Percentiles rank a stretch among this genome's conserved stretches.
These are phyloP conservation scores for Mantis religiosa DNA, from an alignment of 2,888 invertebrate genomes.

Conservation along the genomic window DNA sequence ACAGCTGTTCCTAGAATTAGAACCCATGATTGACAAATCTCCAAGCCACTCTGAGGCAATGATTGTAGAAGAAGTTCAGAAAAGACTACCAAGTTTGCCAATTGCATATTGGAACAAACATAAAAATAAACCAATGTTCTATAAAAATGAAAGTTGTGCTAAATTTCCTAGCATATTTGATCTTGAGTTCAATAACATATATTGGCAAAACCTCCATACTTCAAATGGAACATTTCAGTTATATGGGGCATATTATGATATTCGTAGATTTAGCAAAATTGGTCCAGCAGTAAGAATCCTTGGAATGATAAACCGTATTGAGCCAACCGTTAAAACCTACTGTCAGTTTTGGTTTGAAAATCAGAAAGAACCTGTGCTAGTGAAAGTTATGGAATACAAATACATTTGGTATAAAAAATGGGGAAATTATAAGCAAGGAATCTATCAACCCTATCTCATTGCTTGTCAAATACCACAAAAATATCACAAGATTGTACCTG, in stretches of 20 bases:
- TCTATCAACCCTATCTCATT: slow-evolving; percentile 86
- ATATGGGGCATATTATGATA: slow-evolving; percentile 86
- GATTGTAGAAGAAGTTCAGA: slow-evolving; percentile 72
- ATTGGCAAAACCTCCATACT: slow-evolving; percentile 84
- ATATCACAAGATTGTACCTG: slow-evolving; percentile 66
- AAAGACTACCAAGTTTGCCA: slow-evolving; percentile 77
- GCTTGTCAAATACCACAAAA: slow-evolving; percentile 81
- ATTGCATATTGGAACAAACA: slow-evolving; percentile 81
- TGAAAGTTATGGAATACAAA: slow-evolving; percentile 83
- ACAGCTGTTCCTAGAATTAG: slow-evolving; percentile 44
- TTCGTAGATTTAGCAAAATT: slow-evolving; percentile 68
- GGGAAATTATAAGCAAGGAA: slow-evolving; percentile 89
- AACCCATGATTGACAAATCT: slow-evolving; percentile 58
- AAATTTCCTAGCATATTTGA: slow-evolving; percentile 86
- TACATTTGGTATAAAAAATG: slow-evolving; percentile 93
- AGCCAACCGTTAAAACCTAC: slow-evolving; percentile 74
- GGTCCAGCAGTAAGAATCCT: slow-evolving; percentile 81
- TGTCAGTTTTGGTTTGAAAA: slow-evolving; percentile 90
- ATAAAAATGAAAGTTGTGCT: slow-evolving; percentile 71
- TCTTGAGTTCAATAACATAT: slow-evolving; percentile 87
- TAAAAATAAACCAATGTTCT: slow-evolving; percentile 63
- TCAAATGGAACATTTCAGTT: slow-evolving; percentile 85
- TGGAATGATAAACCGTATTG: slow-evolving; percentile 85
- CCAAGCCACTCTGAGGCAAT: slow-evolving; percentile 66
- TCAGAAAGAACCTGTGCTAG: slow-evolving; percentile 73